These are phyloP conservation scores for Macrobrachium rosenbergii DNA, from an alignment of 1,140 invertebrate species.

Conservation along the genomic window DNA sequence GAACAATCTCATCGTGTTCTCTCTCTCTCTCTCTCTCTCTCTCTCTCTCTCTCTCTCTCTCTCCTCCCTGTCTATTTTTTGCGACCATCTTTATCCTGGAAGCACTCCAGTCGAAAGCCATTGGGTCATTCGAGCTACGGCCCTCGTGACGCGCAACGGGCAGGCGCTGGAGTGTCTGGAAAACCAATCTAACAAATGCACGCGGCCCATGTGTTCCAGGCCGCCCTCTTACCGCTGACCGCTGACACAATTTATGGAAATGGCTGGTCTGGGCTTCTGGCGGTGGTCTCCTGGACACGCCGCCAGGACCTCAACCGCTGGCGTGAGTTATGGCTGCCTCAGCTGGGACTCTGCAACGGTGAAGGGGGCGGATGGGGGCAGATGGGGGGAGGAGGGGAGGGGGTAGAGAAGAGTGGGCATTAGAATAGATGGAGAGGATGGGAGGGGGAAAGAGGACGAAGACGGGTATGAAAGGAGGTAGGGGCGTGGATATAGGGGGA, in stretches of 20 bases:
- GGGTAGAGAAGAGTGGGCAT: background rate
- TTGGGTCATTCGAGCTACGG: constrained; percentile 53
- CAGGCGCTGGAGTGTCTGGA: constrained; percentile 57
- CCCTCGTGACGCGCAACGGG: constrained; percentile 56
- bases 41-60: constrained; percentile 24
- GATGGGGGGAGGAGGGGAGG: background rate
- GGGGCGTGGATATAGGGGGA: background rate
- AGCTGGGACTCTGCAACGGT: constrained; percentile 12
- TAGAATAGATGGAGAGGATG: background rate
- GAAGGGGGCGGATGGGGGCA: background rate
- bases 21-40: background rate
- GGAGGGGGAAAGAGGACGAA: background rate
- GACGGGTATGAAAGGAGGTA: background rate
- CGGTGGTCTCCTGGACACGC: constrained; percentile 49
- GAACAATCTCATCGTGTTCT: background rate
- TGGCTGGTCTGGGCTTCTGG: constrained; percentile 55
- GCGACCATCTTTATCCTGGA: background rate
- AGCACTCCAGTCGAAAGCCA: constrained; percentile 8
- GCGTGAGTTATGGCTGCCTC: constrained; percentile 55
- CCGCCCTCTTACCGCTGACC: constrained; percentile 56
- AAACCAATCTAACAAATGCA: constrained; percentile 66
- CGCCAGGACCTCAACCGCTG: constrained; percentile 17
- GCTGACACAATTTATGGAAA: constrained; percentile 66
- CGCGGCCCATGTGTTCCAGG: constrained; percentile 47
- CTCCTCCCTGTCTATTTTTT: constrained; percentile 10